Conservation (phyloP, 2,888 invertebrate species). For the Scrobipalpa atriplicella region DNA sequence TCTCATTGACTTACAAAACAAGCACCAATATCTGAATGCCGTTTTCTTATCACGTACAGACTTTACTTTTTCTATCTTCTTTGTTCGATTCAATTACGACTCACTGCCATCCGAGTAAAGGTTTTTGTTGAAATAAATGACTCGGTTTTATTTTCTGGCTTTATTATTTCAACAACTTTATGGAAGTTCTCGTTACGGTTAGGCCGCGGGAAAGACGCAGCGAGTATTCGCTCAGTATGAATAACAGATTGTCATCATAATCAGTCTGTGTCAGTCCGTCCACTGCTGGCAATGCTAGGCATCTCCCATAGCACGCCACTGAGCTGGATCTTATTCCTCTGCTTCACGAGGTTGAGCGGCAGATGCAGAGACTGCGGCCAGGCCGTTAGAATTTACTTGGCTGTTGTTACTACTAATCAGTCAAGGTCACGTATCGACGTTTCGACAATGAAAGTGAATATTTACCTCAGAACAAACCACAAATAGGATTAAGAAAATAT, state of each 20-base stretch:
- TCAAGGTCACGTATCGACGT: neutral
- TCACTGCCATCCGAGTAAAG: constrained; percentile 54
- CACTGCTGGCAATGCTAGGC: too few relatives aligned
- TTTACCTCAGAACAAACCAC: neutral
- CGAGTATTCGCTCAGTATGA: too few relatives aligned
- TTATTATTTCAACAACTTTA: constrained; percentile 25
- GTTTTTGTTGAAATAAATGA: constrained; percentile 51
- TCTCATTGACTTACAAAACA: constrained; percentile 68
- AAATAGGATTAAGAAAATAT: too few relatives aligned
- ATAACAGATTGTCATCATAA: too few relatives aligned
- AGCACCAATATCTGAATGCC: constrained; percentile 61
- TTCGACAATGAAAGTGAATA: neutral
- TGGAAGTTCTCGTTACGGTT: neutral
- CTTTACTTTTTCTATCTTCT: constrained; percentile 76
- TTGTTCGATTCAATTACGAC: constrained; percentile 73
- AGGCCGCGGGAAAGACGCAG: neutral
- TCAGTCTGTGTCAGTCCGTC: too few relatives aligned
- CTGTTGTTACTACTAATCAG: neutral
- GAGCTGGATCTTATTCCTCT: too few relatives aligned
- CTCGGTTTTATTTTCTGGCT: constrained; percentile 43
- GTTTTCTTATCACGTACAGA: constrained; percentile 71
- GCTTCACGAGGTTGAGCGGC: too few relatives aligned
- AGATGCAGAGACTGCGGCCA: too few relatives aligned
- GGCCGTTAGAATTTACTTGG: too few relatives aligned
- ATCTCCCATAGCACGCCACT: too few relatives aligned